These are phyloP conservation scores for Montipora efflorescens DNA, from an alignment of 64 coral and sea anemone genomes.

Conservation along the genomic window DNA sequence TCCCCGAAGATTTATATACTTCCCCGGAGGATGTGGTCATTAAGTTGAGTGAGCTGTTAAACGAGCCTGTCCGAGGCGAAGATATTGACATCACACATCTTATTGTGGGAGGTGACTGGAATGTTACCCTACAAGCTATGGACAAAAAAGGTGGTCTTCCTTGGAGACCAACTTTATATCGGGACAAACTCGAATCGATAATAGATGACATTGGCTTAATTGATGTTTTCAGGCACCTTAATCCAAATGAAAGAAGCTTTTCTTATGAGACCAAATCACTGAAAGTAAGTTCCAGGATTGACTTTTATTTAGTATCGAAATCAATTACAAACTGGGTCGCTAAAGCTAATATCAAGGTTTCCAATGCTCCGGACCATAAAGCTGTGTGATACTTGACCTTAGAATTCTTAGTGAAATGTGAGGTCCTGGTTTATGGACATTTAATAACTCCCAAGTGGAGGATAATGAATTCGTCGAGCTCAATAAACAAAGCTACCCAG, in stretches of 20 bases:
- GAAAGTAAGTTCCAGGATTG: background rate
- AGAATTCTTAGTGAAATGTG: background rate
- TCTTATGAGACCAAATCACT: background rate
- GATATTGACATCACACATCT: background rate
- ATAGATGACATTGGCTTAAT: background rate
- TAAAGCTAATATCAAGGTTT: background rate
- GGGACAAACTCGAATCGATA: background rate
- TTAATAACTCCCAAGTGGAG: background rate
- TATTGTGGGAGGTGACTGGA: slow-evolving; percentile 19
- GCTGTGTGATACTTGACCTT: background rate
- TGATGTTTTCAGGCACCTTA: background rate
- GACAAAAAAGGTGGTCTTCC: slow-evolving; percentile 1
- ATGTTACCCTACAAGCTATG: background rate
- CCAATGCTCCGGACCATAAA: slow-evolving; percentile 5
- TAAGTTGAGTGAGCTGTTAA: too few relatives aligned
- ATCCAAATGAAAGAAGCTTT: background rate
- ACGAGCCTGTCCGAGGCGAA: too few relatives aligned
- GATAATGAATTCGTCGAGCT: slow-evolving; percentile 7
- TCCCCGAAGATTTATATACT: too few relatives aligned
- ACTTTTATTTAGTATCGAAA: background rate
- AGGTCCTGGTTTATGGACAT: background rate
- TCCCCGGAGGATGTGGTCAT: too few relatives aligned
- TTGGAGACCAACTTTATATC: background rate
- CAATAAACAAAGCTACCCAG: background rate
- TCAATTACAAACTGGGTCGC: slow-evolving; percentile 6